phyloP scores from a whole-genome alignment of 2,797 vertebrate genomes.

The Brachymystax lenok region DNA sequence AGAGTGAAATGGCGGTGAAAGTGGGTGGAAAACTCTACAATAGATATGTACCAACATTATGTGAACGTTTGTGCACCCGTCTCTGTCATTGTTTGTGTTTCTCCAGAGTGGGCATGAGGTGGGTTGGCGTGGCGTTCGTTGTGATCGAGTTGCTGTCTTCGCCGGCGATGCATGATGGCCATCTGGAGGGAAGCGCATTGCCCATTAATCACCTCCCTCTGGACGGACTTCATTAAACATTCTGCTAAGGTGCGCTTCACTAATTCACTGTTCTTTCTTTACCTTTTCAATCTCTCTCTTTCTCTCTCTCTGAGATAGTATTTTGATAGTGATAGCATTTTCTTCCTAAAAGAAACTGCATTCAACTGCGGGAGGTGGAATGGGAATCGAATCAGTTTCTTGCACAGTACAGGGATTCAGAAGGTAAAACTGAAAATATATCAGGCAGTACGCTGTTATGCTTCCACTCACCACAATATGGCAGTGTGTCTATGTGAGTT shows the following conservation, averaged over 20 bases:
- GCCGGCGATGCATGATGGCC: slow-evolving; percentile 4
- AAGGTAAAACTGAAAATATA: not conserved
- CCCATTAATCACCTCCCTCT: slow-evolving; percentile 25
- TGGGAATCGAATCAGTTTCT: not conserved
- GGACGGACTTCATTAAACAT: slow-evolving; percentile 21
- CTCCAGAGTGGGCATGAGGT: not conserved
- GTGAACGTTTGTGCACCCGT: not conserved
- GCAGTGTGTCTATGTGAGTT: not conserved
- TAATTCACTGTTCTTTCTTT: slow-evolving; percentile 2
- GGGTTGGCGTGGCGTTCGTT: not conserved
- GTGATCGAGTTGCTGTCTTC: not conserved
- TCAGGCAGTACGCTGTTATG: not conserved
- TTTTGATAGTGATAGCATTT: not conserved
- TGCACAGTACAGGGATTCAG: not conserved
- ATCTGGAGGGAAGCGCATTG: slow-evolving; percentile 14
- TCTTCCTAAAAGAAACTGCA: not conserved
- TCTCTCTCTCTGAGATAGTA: not conserved
- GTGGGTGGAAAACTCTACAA: not conserved
- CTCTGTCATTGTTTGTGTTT: not conserved
- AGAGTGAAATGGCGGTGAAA: not conserved
- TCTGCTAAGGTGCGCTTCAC: not conserved
- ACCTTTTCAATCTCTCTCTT: not conserved
- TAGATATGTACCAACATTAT: not conserved
- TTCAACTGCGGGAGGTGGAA: not conserved
- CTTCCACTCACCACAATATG: not conserved